These are phyloP conservation scores for Chelon labrosus DNA, from an alignment of 2,797 vertebrate genomes.

Conservation along the genomic window DNA sequence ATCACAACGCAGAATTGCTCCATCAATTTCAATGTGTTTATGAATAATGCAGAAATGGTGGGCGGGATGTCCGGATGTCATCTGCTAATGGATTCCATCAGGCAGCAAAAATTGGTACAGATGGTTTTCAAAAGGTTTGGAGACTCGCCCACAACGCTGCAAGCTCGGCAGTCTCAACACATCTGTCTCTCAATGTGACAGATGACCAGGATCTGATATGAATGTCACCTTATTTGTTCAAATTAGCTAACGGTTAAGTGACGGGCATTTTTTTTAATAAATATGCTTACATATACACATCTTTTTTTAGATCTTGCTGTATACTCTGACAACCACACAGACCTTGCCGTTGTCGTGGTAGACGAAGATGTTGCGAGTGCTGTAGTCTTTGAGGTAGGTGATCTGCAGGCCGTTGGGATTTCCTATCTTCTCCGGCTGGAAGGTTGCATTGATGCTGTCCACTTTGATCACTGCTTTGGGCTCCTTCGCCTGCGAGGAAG, in stretches of 20 bases:
- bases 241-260: not conserved
- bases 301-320: no score
- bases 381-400: conserved; percentile 93
- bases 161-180: not conserved
- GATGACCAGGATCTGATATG: not conserved
- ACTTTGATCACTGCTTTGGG: conserved; percentile 92
- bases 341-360: conserved; percentile 90
- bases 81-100: conserved; percentile 33
- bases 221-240: not conserved
- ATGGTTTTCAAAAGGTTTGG: conserved; percentile 35
- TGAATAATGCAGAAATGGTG: conserved; percentile 16
- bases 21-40: conserved; percentile 15
- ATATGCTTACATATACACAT: no score
- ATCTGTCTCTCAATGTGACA: not conserved
- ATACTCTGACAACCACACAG: not conserved
- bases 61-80: conserved; percentile 39
- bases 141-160: conserved; percentile 27
- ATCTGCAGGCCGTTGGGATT: conserved; percentile 91
- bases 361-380: conserved; percentile 93
- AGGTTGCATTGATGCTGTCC: conserved; percentile 91
- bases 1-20: conserved; percentile 1
- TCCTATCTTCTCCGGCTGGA: conserved; percentile 91
- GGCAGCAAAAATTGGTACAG: conserved; percentile 12
- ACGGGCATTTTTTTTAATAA: not conserved
- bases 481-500: conserved; percentile 86